These are phyloP conservation scores for Drosophila ustulata DNA, from an alignment of 2,888 invertebrate genomes.

Conservation along the genomic window DNA sequence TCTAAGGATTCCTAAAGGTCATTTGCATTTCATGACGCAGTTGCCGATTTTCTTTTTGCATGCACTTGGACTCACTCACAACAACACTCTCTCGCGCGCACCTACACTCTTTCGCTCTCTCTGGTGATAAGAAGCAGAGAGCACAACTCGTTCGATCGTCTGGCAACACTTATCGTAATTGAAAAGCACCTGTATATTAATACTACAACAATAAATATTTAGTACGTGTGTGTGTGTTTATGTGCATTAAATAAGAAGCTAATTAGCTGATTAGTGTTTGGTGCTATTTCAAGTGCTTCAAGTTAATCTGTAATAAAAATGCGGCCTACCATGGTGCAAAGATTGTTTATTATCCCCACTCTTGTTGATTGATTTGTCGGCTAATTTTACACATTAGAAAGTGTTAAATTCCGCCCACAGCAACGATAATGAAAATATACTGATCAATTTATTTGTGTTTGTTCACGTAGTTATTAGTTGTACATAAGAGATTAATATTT, in stretches of 20 bases:
- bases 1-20: constrained; percentile 58
- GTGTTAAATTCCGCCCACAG: constrained; percentile 12
- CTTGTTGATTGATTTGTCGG: constrained; percentile 21
- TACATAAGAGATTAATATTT: constrained; percentile 5
- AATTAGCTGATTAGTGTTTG: constrained; percentile 59
- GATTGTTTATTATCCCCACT: constrained; percentile 33
- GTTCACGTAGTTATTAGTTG: constrained; percentile 1
- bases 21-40: constrained; percentile 51
- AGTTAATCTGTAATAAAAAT: constrained; percentile 38
- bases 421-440: constrained; percentile 24
- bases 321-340: constrained; percentile 40
- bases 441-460: not conserved
- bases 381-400: constrained; percentile 38
- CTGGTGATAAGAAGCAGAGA: constrained; percentile 38
- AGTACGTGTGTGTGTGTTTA: not conserved
- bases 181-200: constrained; percentile 13
- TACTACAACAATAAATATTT: constrained; percentile 5
- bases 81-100: not conserved
- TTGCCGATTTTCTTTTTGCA: constrained; percentile 34
- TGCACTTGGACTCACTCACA: constrained; percentile 31
- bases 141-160: constrained; percentile 51
- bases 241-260: constrained; percentile 40
- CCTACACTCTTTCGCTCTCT: constrained; percentile 8
- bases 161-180: constrained; percentile 76
- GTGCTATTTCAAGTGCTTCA: constrained; percentile 20